Evolutionary conservation across 2,797 vertebrate species (phyloP).

Genomic region (Sphenodon punctatus): DNA sequence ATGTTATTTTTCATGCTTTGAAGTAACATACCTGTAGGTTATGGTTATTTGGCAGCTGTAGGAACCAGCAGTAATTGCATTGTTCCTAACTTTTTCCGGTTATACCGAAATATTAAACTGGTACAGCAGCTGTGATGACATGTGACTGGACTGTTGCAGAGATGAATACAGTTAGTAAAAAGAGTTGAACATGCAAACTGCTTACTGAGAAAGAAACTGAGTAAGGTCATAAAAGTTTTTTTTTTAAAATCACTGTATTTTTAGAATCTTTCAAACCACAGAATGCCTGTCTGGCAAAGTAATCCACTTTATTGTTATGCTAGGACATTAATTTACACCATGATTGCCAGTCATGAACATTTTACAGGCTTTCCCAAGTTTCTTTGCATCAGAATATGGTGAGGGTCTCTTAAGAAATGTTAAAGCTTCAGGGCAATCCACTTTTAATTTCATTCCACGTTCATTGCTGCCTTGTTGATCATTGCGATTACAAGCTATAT

Average conservation of each 20-base stretch:
- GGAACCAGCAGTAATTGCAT: background rate
- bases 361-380: slow-evolving; percentile 12
- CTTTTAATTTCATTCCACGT: slow-evolving; percentile 14
- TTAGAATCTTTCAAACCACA: slow-evolving; percentile 47
- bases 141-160: slow-evolving; percentile 2
- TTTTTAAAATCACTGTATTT: slow-evolving; percentile 46
- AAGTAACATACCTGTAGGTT: background rate
- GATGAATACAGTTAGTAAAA: slow-evolving; percentile 27
- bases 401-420: background rate
- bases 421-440: background rate
- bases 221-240: slow-evolving; percentile 25
- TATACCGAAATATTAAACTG: background rate
- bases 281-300: slow-evolving; percentile 24
- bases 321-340: slow-evolving; percentile 39
- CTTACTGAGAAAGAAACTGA: slow-evolving; percentile 31
- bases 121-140: background rate
- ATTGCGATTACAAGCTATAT: background rate
- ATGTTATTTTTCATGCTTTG: background rate
- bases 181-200: background rate
- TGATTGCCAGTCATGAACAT: slow-evolving; percentile 19
- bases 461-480: slow-evolving; percentile 7
- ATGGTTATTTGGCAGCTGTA: background rate
- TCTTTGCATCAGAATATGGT: background rate
- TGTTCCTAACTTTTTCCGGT: background rate
- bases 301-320: slow-evolving; percentile 39